A percentile compares a stretch with the other conserved stretches of the same genome.
phyloP scores from a whole-genome alignment of 2,113 vertebrate genomes.

The Panthera tigris region DNA sequence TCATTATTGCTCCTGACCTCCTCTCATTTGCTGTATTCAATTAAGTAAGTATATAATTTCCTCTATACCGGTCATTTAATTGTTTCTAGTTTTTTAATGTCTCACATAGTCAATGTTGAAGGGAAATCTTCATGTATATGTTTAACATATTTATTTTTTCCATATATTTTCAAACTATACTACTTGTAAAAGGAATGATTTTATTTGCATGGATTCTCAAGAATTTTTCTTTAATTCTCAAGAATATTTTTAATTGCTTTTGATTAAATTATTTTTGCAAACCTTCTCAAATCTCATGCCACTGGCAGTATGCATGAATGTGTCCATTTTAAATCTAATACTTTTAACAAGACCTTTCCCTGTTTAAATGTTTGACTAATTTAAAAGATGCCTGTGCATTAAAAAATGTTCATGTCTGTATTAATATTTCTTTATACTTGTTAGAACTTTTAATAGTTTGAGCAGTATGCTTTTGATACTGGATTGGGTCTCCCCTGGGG shows the following conservation, averaged over 20 bases:
- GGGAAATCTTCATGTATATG: neutral
- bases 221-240: neutral
- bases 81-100: neutral
- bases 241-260: constrained; percentile 32
- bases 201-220: constrained; percentile 34
- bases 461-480: neutral
- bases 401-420: neutral
- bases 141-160: neutral
- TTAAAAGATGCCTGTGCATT: neutral
- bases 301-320: neutral
- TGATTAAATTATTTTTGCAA: constrained; percentile 53
- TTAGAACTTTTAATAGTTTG: neutral
- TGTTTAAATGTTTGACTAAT: constrained; percentile 33
- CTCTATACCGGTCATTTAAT: constrained; percentile 1
- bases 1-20: constrained; percentile 82
- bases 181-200: neutral
- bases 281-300: neutral
- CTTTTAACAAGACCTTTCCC: neutral
- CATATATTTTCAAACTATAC: neutral
- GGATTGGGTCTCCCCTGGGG: neutral
- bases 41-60: constrained; percentile 59
- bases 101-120: neutral
- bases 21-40: constrained; percentile 65
- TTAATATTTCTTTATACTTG: neutral
- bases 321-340: constrained; percentile 39